Evolutionary conservation across 2,797 vertebrate species (phyloP), one percentile per base, ranked within the genome.

Genomic region (Aplochiton taeniatus): DNA sequence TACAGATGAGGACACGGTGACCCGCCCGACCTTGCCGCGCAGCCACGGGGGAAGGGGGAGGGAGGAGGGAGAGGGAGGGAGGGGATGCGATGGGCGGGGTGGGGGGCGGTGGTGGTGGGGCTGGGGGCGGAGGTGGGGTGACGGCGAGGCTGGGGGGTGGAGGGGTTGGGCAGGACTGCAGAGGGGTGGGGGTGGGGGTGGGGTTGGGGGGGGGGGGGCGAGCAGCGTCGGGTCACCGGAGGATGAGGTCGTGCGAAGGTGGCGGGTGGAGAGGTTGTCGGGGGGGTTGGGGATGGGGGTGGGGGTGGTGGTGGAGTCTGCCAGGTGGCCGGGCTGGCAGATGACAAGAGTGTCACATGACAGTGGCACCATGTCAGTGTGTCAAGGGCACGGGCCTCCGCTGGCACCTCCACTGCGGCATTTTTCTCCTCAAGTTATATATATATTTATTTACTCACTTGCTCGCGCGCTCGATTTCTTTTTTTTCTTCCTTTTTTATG

Each of bases 1-100:
- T 97, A 98, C 95, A 96, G 96, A 98, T 96, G 96, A 98, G 97
- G 96, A 95, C 96, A 96, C 83, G 70, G 92, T 96, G 96, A 97
- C 95, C 96, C 83, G 72, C 90, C 94, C 93, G 95, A 97, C 95
- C 96, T 98, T 98, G 95, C 94, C 93, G 92, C 94, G 94, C 90
- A 88, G 89, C 93, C 90, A 92, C 88, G 85, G 91, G 93, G 94
- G 95, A 93, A 91, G 77, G 88, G 89, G 89, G 87, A 90, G 84
- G 85, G n/a, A 44, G 86, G 85, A 84, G 47, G 84, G 89, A 90
- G 91, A 90, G 84, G 89, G 45, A 48, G 72, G 56, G 6, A 20
- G 58, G 51, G 44, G 43, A 43, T 49, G 53, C 58, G 14, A 20
- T 45, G 19, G 59, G 52, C 42, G 31, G 71, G 53, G 59, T 46